Conservation (phyloP, 2,888 invertebrate genomes). For the Leptopterna dolabrata region DNA sequence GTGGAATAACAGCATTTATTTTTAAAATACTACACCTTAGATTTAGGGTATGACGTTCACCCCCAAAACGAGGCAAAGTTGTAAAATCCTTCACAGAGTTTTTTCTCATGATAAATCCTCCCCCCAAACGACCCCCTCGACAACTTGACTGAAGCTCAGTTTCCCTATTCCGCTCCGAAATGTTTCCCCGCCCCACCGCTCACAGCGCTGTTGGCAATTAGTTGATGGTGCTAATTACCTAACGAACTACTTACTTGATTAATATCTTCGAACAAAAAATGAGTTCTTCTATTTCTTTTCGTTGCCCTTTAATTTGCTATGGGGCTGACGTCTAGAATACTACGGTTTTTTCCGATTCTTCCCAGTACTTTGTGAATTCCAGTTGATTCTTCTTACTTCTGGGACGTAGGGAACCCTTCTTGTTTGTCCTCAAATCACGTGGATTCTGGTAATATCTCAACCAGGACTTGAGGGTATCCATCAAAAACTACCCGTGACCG, state of each 20-base stretch:
- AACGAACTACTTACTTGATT: neutral
- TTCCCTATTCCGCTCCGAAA: neutral
- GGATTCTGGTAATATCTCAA: neutral
- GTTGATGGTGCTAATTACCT: neutral
- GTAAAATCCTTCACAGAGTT: neutral
- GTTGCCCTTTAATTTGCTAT: neutral
- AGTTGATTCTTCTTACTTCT: too few species aligned
- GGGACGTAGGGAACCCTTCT: too few species aligned
- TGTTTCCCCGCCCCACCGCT: neutral
- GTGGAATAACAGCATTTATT: neutral
- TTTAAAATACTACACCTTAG: neutral
- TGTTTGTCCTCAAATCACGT: neutral
- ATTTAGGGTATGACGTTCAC: neutral
- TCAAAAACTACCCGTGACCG: too few species aligned
- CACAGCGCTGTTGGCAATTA: neutral
- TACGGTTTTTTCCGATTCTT: neutral
- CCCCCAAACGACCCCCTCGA: neutral
- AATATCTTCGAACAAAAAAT: neutral
- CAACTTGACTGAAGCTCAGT: neutral
- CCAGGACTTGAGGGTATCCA: too few species aligned
- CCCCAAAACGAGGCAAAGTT: neutral
- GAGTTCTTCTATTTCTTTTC: neutral
- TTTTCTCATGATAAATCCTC: neutral
- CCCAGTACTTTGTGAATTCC: too few species aligned
- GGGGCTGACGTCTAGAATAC: neutral